Conservation (phyloP, 2,797 vertebrate species). For the Chrysocyon brachyurus region DNA sequence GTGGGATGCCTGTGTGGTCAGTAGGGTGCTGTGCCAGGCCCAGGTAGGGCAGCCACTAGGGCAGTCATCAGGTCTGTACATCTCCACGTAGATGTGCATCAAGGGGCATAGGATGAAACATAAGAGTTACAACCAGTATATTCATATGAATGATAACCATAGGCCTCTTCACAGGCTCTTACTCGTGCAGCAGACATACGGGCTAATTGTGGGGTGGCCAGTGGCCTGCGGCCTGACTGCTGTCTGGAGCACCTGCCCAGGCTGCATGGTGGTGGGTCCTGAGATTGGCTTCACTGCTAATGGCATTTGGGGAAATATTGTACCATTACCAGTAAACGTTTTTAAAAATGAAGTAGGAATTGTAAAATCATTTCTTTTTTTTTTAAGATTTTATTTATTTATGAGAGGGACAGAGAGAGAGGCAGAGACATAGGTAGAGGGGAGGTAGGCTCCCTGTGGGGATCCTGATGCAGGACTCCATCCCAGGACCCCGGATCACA, state of each 20-base stretch:
- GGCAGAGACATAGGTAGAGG: too few species aligned
- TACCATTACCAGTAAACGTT: background rate
- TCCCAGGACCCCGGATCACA: too few species aligned
- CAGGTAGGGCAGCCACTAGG: background rate
- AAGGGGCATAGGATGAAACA: background rate
- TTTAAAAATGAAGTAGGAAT: background rate
- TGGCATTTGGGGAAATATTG: background rate
- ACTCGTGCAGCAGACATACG: rapidly evolving
- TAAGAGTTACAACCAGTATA: background rate
- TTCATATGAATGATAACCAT: background rate
- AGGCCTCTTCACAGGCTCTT: background rate
- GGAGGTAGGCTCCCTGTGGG: too few species aligned
- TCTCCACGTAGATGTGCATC: background rate
- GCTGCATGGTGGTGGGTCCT: background rate
- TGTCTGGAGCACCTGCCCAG: background rate
- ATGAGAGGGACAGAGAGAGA: too few species aligned
- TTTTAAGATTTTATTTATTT: too few species aligned
- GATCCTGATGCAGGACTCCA: too few species aligned
- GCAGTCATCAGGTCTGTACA: background rate
- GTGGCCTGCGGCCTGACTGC: background rate
- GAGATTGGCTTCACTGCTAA: background rate
- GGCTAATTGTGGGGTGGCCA: background rate
- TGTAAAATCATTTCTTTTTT: background rate
- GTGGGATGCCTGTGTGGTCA: background rate
- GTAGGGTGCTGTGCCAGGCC: background rate